Evolutionary conservation across 2,888 invertebrate genomes (phyloP).

Genomic region (Crepidodera aurea): DNA sequence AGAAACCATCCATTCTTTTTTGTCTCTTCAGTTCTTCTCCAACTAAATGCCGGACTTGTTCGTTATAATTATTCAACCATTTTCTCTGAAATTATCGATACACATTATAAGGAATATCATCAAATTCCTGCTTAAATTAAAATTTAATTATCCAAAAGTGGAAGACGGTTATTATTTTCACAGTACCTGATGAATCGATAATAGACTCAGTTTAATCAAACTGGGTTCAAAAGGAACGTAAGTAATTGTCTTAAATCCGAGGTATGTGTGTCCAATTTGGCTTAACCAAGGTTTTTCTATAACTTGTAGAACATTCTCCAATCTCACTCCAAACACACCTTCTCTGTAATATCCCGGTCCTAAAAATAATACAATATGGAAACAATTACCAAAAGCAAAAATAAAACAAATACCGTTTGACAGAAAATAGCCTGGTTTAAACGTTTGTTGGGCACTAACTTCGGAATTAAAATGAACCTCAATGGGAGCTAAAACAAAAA

Average conservation of each 20-base stretch:
- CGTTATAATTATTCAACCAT: slow-evolving; percentile 84
- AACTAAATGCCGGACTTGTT: slow-evolving; percentile 73
- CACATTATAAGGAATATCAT: neutral
- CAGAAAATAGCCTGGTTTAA: slow-evolving; percentile 78
- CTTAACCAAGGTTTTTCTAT: slow-evolving; percentile 63
- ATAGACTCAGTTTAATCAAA: slow-evolving; percentile 77
- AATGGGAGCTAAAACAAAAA: slow-evolving; percentile 73
- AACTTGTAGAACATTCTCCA: slow-evolving; percentile 87
- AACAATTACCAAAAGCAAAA: slow-evolving; percentile 11
- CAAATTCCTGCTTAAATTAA: too few species aligned
- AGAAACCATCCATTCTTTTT: slow-evolving; percentile 74
- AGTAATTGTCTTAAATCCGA: slow-evolving; percentile 83
- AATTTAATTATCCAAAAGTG: too few species aligned
- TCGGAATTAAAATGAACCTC: slow-evolving; percentile 70
- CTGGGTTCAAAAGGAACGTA: slow-evolving; percentile 89
- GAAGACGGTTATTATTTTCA: too few species aligned
- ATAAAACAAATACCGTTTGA: slow-evolving; percentile 69
- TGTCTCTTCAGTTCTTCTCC: slow-evolving; percentile 78
- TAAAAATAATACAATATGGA: slow-evolving; percentile 33
- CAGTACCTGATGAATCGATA: slow-evolving; percentile 83
- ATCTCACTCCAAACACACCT: slow-evolving; percentile 83
- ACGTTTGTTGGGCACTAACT: slow-evolving; percentile 56
- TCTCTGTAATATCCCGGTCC: slow-evolving; percentile 89
- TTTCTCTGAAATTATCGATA: slow-evolving; percentile 67
- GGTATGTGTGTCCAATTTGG: slow-evolving; percentile 62